These are phyloP conservation scores for Macrocentrus cingulum DNA, from an alignment of 1,140 invertebrate species.

Conservation along the genomic window DNA sequence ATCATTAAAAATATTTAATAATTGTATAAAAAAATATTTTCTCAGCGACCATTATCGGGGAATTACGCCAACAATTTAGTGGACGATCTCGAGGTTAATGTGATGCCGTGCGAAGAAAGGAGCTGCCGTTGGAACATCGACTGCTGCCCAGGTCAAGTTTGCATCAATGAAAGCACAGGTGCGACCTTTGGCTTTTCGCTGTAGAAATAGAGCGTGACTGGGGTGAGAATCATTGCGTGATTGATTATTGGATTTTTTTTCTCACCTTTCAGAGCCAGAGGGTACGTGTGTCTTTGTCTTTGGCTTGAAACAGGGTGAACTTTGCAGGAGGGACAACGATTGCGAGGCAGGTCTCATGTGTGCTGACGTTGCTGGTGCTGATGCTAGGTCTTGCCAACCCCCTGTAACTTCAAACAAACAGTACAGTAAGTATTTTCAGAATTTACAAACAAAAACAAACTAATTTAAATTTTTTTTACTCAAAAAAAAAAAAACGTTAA, in stretches of 20 bases:
- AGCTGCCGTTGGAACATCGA: conserved; percentile 73
- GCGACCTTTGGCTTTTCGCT: conserved; percentile 35
- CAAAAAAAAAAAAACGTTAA: too few relatives aligned
- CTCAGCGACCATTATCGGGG: conserved; percentile 44
- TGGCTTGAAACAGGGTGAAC: conserved; percentile 72
- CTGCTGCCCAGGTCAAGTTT: conserved; percentile 75
- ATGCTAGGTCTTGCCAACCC: conserved; percentile 75
- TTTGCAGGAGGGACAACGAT: conserved; percentile 72
- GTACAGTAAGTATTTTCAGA: conserved; percentile 63
- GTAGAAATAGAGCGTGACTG: background rate
- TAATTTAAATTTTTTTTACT: too few relatives aligned
- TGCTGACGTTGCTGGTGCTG: conserved; percentile 62
- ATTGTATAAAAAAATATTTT: too few relatives aligned
- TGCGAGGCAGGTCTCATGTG: conserved; percentile 76
- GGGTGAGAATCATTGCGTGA: too few relatives aligned
- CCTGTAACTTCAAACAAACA: conserved; percentile 75
- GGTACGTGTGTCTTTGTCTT: conserved; percentile 74
- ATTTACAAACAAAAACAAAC: too few relatives aligned
- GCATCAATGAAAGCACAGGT: conserved; percentile 74
- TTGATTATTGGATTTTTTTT: conserved; percentile 25
- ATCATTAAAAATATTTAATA: too few relatives aligned
- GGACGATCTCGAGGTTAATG: conserved; percentile 51
- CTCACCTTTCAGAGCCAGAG: conserved; percentile 52
- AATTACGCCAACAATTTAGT: conserved; percentile 44
- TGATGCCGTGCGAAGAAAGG: conserved; percentile 66